phyloP scores from a whole-genome alignment of 1,140 invertebrate genomes.

The Gerris buenoi region DNA sequence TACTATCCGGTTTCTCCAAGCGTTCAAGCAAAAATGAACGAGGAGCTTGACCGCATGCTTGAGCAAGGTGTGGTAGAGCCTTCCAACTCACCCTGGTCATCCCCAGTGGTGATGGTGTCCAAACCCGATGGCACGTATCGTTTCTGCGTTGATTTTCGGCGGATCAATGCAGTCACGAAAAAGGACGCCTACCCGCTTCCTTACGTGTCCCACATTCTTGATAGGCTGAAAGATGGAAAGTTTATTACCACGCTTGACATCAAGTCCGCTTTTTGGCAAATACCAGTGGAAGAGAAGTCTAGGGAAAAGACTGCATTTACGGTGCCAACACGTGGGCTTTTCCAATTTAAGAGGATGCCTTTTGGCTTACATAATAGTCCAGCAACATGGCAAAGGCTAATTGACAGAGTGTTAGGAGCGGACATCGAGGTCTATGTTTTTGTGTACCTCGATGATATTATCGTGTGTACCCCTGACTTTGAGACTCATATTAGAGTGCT shows the following conservation, averaged over 20 bases:
- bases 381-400: conserved; percentile 29
- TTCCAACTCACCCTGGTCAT: too few species aligned
- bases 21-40: conserved; percentile 12
- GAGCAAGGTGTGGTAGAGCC: conserved; percentile 28
- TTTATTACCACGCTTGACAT: conserved; percentile 25
- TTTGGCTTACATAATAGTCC: conserved; percentile 31
- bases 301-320: conserved; percentile 15
- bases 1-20: conserved; percentile 9
- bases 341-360: conserved; percentile 29
- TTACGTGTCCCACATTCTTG: too few species aligned
- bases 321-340: conserved; percentile 22
- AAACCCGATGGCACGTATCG: too few species aligned
- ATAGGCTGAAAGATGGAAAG: too few species aligned
- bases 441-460: conserved; percentile 31
- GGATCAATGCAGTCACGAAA: conserved; percentile 30
- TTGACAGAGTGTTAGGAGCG: conserved; percentile 26
- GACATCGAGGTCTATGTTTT: conserved; percentile 23
- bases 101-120: conserved; percentile 33
- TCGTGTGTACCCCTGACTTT: conserved; percentile 27
- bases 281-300: conserved; percentile 11
- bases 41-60: conserved; percentile 24
- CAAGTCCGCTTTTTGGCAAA: conserved; percentile 23
- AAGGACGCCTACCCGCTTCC: too few species aligned
- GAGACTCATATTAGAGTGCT: conserved; percentile 26
- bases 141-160: conserved; percentile 34